Conservation (phyloP, 2,797 vertebrate species). For the Mus caroli region DNA sequence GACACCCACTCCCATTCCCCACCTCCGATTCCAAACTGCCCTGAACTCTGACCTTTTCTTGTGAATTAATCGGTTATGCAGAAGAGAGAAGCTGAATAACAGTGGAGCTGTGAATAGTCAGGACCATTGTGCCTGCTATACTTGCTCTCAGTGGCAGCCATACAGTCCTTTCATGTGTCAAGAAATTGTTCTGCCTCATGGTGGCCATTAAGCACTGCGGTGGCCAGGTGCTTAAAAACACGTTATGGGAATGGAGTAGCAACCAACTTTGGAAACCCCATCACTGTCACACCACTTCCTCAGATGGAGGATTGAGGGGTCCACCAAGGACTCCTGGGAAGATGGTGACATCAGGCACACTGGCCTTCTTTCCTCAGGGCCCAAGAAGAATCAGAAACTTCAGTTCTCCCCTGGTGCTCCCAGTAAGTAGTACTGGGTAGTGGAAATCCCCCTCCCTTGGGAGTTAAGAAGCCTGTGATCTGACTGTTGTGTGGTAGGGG, state of each 20-base stretch:
- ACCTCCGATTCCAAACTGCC: constrained; percentile 9
- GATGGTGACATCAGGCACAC: background rate
- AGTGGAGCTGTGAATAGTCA: background rate
- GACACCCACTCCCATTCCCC: constrained; percentile 43
- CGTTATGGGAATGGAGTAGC: background rate
- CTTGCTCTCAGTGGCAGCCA: background rate
- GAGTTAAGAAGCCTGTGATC: background rate
- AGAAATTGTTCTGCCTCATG: background rate
- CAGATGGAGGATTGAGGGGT: background rate
- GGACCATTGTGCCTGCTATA: background rate
- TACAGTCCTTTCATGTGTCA: background rate
- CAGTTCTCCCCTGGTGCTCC: background rate
- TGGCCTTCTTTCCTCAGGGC: background rate
- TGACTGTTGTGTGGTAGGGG: background rate
- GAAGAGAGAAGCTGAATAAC: background rate
- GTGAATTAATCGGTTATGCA: background rate
- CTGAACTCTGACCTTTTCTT: constrained; percentile 73
- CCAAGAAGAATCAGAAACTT: background rate
- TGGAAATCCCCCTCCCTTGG: background rate
- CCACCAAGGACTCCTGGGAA: background rate
- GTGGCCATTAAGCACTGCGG: background rate
- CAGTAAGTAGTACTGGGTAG: background rate
- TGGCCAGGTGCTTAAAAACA: background rate
- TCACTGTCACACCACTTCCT: background rate
- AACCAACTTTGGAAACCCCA: background rate